A percentile compares a stretch with the other conserved stretches of the same genome.
Evolutionary conservation across 2,113 vertebrate genomes (phyloP).

Genomic region (Protobothrops flavoviridis): DNA sequence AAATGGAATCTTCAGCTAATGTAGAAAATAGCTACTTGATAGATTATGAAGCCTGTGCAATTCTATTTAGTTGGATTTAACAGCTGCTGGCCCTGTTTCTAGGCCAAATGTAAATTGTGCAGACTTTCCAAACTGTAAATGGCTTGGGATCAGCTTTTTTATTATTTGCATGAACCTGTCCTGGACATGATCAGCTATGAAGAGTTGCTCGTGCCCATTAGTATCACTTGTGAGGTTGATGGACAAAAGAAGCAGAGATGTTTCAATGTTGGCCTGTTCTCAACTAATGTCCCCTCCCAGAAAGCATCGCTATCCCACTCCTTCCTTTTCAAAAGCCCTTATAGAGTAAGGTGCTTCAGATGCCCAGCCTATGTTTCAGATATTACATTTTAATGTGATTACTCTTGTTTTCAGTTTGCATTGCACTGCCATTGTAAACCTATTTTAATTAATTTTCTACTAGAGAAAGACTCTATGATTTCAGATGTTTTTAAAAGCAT

Average conservation of each 20-base stretch:
- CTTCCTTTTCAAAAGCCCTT: not conserved
- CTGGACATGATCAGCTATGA: not conserved
- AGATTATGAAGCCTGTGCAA: not conserved
- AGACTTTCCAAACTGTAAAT: not conserved
- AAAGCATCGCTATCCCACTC: not conserved
- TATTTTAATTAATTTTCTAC: not conserved
- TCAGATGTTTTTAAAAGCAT: not conserved
- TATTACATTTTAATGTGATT: not conserved
- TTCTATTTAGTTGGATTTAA: not conserved
- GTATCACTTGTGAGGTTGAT: not conserved
- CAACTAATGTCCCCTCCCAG: not conserved
- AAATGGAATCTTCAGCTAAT: not conserved
- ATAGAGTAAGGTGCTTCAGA: not conserved
- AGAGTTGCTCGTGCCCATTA: not conserved
- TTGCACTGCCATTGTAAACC: not conserved
- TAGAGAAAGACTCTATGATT: not conserved
- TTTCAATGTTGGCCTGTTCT: not conserved
- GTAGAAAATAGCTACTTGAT: not conserved
- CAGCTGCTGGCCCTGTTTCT: not conserved
- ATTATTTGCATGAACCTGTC: not conserved
- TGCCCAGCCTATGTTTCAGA: not conserved
- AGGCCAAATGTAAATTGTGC: not conserved
- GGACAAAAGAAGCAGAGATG: not conserved
- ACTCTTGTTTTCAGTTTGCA: not conserved
- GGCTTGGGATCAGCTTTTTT: not conserved